Base-by-base conservation (phyloP, 92 coral and sea anemone species). In the Blastomussa wellsi region DNA sequence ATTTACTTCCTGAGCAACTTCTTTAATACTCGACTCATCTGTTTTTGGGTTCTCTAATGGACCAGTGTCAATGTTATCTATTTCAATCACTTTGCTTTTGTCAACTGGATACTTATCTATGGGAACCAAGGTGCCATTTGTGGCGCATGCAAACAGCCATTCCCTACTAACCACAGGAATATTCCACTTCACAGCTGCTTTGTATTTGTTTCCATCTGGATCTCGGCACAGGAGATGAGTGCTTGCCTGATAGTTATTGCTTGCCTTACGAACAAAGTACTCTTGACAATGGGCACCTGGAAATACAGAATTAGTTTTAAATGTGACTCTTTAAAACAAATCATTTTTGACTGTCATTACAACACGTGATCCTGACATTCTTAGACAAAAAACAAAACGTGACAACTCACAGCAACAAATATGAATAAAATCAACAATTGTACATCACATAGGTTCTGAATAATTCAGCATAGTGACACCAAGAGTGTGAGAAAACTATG, bases 121-220 rank as follows among this genome's bases (percentile, higher is more conserved):
- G 13, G 86, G 84, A 44, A 76, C 91, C 78, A 86, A 82, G 28
- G 77, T 62, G 14, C 95, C 93, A 75, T 82, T 83, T 48, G 84
- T 67, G 5, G 97, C 98, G 85, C 99, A 96, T 1, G 94, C 89
- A 90, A 94, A 96, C 47, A 96, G 86, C 99, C 99, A 96, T 20
- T 96, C 82, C 0, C 88, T 64, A 36, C 86, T 92, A 3, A 91
- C 88, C 3, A 92, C 95, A 44, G 98, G 96, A 36, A 94, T 94
- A 72, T 88, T 84, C 99, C 99, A 96, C 72, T 88, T 91, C 53
- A 89, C 36, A 28, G 99, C 99, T 31, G 99, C 99, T 59, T 80
- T 35, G 83, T 94, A 96, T 71, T 96, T 96, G n/a, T 86, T 84
- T 5, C 99, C 99, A 48, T 88, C 82, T 41, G 96, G 94, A 74